Conservation (phyloP, 2,113 vertebrate species). For the Hippoglossus stenolepis region DNA sequence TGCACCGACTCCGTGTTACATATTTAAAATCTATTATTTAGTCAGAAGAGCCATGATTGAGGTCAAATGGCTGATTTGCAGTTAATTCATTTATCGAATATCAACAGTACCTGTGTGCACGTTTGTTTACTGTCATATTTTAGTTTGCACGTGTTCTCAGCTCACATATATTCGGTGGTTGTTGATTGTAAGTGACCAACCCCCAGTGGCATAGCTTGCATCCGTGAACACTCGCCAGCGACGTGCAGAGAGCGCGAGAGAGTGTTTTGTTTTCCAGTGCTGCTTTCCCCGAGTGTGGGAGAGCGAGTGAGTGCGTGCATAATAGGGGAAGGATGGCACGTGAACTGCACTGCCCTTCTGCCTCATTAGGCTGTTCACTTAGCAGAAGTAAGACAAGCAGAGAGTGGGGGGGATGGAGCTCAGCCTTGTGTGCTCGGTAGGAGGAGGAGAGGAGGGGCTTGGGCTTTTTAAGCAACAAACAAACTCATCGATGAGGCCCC, state of each 20-base stretch:
- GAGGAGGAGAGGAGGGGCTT: slow-evolving; percentile 21
- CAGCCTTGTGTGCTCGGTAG: slow-evolving; percentile 25
- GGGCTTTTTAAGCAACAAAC: slow-evolving; percentile 59
- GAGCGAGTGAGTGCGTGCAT: slow-evolving; percentile 54
- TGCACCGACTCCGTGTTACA: background rate
- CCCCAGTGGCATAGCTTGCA: slow-evolving; percentile 30
- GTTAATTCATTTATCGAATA: background rate
- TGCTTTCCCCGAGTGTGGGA: slow-evolving; percentile 40
- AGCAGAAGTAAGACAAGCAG: slow-evolving; percentile 67
- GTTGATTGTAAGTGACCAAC: background rate
- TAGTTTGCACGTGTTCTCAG: background rate
- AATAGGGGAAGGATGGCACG: slow-evolving; percentile 63
- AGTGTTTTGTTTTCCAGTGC: slow-evolving; percentile 60
- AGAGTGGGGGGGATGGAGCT: slow-evolving; percentile 5
- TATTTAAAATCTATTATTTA: too few species aligned
- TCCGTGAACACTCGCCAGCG: slow-evolving; percentile 49
- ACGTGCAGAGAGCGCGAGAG: slow-evolving; percentile 12
- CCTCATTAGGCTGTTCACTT: slow-evolving; percentile 75
- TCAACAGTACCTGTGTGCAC: background rate
- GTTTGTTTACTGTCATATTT: background rate
- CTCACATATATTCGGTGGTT: background rate
- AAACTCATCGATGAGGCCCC: slow-evolving; percentile 33
- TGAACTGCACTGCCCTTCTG: slow-evolving; percentile 69
- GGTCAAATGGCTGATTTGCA: background rate
- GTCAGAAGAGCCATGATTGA: background rate